Evolutionary conservation across 2,888 invertebrate species (phyloP), one percentile per base, ranked within the genome.

Genomic region (Drosophila rubida): DNA sequence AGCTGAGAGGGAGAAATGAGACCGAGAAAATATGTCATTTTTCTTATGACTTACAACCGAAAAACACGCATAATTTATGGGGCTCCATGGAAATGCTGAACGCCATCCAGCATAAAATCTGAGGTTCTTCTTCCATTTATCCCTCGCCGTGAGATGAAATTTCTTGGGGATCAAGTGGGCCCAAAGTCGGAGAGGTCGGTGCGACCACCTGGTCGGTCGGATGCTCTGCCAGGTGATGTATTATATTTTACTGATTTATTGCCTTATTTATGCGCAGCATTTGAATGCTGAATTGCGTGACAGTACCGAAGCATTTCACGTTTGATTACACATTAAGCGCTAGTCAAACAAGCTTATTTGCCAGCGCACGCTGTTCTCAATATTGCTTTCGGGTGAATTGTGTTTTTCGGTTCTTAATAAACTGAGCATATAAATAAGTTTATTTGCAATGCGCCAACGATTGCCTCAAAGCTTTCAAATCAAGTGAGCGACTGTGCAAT

Each of bases 181-280:
- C 11, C 39, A 23, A 25, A n/a, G 19, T 44, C 25, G 16, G n/a
- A n/a, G n/a, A 42, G 48, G 48, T 62, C 48, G 32, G 11, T n/a
- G 7, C 14, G 35, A 46, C 32, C 23, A 22, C 14, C 25, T 39
- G 55, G 35, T 49, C 30, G 75, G 23, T 30, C 51, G 37, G n/a
- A 4, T 22, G 37, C 37, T 25, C 49, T 23, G 27, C 61, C 78
- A 84, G 84, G 70, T 83, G 88, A 87, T 78, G 78, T 88, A 86
- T 88, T 84, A 71, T 84, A 63, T 84, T 87, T 76, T 64, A 53
- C 82, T 84, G 84, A 84, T 84, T 84, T 84, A 84, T 84, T 70
- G 76, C 87, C 61, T 68, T 87, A 74, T 84, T 88, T 87, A 76
- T 74, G 74, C 54, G 51, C 60, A 59, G 66, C 83, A 68, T 74